Percentiles rank a stretch among this genome's conserved stretches.
phyloP scores from a whole-genome alignment of 2,113 vertebrate species.

The Lichenostomus cassidix region DNA sequence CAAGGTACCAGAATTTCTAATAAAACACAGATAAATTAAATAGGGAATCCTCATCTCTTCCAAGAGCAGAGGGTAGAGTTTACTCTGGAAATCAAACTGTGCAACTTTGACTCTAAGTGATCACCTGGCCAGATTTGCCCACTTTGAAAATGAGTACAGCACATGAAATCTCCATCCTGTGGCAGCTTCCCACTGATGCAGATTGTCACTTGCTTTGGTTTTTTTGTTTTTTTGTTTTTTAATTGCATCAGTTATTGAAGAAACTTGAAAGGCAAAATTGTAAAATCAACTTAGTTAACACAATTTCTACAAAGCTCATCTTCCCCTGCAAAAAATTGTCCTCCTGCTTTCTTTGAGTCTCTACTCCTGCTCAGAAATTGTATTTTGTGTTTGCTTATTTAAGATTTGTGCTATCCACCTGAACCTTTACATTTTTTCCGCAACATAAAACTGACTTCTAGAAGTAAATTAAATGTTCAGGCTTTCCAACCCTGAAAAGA shows the following conservation, averaged over 20 bases:
- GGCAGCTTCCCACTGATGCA: background rate
- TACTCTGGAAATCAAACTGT: background rate
- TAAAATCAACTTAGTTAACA: background rate
- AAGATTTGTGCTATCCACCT: background rate
- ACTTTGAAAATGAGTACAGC: background rate
- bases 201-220: background rate
- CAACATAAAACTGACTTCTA: background rate
- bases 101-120: background rate
- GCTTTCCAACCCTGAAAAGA: background rate
- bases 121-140: background rate
- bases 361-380: background rate
- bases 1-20: background rate
- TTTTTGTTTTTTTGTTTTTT: no score
- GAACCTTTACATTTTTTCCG: background rate
- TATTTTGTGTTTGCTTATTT: background rate
- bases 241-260: background rate
- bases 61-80: accelerated
- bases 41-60: background rate
- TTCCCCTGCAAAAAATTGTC: background rate
- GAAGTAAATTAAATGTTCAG: background rate
- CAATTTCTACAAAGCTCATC: background rate
- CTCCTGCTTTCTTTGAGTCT: background rate
- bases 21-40: background rate
- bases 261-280: background rate
- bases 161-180: background rate